Evolutionary conservation across 2,113 vertebrate genomes (phyloP).

Genomic region (Neodontobutis hainanensis): DNA sequence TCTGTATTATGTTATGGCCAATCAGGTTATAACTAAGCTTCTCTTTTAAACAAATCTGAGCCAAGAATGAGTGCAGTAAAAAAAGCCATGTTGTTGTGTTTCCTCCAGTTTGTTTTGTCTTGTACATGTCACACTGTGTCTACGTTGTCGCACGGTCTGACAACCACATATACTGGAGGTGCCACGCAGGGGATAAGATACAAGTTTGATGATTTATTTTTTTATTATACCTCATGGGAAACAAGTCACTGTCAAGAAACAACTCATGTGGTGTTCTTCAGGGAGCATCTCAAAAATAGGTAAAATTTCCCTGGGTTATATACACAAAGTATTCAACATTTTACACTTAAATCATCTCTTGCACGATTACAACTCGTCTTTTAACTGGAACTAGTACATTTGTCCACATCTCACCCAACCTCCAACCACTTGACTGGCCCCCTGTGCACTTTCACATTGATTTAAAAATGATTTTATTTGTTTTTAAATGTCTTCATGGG

Average conservation of each 20-base stretch:
- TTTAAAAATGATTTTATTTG: no score
- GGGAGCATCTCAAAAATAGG: constrained; percentile 34
- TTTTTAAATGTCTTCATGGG: no score
- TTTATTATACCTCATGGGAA: constrained; percentile 19
- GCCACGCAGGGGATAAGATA: constrained; percentile 9
- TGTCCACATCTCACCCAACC: no score
- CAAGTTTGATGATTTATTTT: constrained; percentile 15
- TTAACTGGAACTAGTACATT: no score
- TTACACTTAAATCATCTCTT: no score
- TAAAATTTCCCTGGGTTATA: constrained; percentile 4
- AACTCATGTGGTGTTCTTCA: constrained; percentile 19
- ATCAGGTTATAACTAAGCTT: background rate
- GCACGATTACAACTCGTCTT: no score
- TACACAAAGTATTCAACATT: no score
- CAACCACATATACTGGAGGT: constrained; percentile 12
- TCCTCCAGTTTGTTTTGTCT: background rate
- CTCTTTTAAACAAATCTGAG: background rate
- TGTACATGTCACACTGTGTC: background rate
- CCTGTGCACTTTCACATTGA: no score
- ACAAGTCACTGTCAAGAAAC: constrained; percentile 30
- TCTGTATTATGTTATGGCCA: background rate
- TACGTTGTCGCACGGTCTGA: constrained; percentile 10
- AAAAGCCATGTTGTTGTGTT: background rate
- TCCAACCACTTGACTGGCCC: no score
- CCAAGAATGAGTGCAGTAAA: background rate